phyloP scores from a whole-genome alignment of 2,113 vertebrate species.

The Merops nubicus region DNA sequence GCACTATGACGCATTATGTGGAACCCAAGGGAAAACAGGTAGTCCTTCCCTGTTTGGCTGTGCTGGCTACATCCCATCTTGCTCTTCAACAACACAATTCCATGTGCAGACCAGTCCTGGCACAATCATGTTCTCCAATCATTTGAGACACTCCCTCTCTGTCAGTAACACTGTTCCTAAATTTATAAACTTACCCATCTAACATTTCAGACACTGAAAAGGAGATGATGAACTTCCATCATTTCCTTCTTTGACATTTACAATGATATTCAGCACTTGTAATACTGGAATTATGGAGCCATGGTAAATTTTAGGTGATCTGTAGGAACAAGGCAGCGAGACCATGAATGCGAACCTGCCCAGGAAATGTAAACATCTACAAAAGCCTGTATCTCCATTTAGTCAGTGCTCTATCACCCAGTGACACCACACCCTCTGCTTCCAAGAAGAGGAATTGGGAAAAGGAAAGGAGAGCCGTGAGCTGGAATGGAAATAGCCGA shows the following conservation, averaged over 20 bases:
- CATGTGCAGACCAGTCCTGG: background rate
- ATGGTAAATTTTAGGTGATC: background rate
- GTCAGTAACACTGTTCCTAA: background rate
- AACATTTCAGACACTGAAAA: background rate
- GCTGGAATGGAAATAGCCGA: background rate
- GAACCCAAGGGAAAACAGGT: background rate
- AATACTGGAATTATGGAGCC: background rate
- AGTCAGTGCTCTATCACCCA: background rate
- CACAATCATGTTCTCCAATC: background rate
- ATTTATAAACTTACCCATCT: background rate
- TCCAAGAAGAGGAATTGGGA: background rate
- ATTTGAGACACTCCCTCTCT: background rate
- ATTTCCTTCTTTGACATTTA: constrained; percentile 26
- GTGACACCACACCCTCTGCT: background rate
- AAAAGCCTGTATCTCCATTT: background rate
- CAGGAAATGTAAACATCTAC: background rate
- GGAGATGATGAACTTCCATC: background rate
- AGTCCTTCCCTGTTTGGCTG: background rate
- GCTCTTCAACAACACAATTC: background rate
- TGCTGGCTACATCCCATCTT: background rate
- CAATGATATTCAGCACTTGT: background rate
- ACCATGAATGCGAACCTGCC: background rate
- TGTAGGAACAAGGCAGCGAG: background rate
- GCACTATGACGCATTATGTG: background rate
- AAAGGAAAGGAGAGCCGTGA: background rate